phyloP scores from a whole-genome alignment of 2,113 vertebrate genomes.

The Pipra filicauda region DNA sequence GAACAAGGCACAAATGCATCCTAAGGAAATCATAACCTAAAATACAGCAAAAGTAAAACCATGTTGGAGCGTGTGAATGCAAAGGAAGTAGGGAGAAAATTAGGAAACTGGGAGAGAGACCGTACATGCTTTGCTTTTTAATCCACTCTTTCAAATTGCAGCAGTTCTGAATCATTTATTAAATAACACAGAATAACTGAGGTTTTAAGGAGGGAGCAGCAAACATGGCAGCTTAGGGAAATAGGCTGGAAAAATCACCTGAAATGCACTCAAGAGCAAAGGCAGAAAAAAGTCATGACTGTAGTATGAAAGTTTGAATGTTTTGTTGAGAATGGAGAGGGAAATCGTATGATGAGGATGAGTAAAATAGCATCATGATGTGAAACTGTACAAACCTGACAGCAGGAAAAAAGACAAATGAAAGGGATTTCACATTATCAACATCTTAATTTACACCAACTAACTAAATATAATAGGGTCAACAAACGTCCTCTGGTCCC shows the following conservation, averaged over 20 bases:
- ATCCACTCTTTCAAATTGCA: background rate
- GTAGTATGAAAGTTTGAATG: background rate
- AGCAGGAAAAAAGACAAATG: background rate
- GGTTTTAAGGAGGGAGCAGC: background rate
- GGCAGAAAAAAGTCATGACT: background rate
- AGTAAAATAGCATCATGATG: background rate
- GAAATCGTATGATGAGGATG: fast-evolving
- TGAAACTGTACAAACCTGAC: background rate
- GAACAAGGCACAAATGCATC: background rate
- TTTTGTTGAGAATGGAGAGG: background rate
- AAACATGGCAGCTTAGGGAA: background rate
- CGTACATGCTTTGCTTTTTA: background rate
- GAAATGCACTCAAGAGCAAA: background rate
- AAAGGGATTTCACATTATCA: background rate
- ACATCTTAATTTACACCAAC: background rate
- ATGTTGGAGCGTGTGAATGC: background rate
- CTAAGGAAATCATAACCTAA: background rate
- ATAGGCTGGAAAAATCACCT: background rate
- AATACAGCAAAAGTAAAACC: background rate
- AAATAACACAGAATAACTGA: background rate
- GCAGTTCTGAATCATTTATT: background rate
- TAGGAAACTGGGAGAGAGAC: background rate
- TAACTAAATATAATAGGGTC: background rate
- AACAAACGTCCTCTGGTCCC: background rate
- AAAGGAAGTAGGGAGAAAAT: background rate